phyloP scores from a whole-genome alignment of 2,888 invertebrate genomes.

The Sclerodermus sp. region DNA sequence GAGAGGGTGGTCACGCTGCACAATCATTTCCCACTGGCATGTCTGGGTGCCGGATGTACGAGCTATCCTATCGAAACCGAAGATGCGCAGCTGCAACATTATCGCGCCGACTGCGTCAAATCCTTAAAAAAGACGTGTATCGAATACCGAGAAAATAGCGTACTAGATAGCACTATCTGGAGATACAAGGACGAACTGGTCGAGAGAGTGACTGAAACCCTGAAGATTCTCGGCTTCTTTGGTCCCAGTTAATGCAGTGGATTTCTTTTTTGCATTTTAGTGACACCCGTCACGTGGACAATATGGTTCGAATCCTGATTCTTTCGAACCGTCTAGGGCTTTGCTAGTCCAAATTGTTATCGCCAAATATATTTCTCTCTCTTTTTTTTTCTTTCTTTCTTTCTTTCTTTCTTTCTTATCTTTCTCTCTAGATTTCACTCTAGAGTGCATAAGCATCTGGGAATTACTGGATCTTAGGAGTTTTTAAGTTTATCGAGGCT shows the following conservation, averaged over 20 bases:
- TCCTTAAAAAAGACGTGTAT: conserved; percentile 82
- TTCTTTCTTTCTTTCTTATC: not conserved
- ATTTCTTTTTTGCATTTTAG: too few relatives aligned
- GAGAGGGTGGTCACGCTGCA: conserved; percentile 85
- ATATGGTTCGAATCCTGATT: not conserved
- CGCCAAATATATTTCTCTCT: not conserved
- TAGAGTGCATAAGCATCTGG: not conserved
- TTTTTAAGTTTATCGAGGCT: too few relatives aligned
- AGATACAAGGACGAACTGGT: conserved; percentile 79
- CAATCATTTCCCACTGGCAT: conserved; percentile 90
- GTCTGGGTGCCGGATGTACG: conserved; percentile 77
- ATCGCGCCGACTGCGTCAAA: conserved; percentile 88
- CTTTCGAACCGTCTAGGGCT: too few relatives aligned
- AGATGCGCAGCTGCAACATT: conserved; percentile 90
- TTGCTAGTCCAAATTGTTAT: too few relatives aligned
- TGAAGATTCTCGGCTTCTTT: conserved; percentile 75
- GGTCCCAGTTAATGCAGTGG: conserved; percentile 47
- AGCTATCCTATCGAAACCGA: conserved; percentile 80
- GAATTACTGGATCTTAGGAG: too few relatives aligned
- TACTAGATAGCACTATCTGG: conserved; percentile 86
- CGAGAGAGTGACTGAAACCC: conserved; percentile 69
- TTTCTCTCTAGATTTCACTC: not conserved
- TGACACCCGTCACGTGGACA: too few relatives aligned
- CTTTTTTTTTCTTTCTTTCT: not conserved
- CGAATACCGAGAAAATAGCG: conserved; percentile 78